phyloP scores from a whole-genome alignment of 2,797 vertebrate species.

The Hydrocynus forskahlii region DNA sequence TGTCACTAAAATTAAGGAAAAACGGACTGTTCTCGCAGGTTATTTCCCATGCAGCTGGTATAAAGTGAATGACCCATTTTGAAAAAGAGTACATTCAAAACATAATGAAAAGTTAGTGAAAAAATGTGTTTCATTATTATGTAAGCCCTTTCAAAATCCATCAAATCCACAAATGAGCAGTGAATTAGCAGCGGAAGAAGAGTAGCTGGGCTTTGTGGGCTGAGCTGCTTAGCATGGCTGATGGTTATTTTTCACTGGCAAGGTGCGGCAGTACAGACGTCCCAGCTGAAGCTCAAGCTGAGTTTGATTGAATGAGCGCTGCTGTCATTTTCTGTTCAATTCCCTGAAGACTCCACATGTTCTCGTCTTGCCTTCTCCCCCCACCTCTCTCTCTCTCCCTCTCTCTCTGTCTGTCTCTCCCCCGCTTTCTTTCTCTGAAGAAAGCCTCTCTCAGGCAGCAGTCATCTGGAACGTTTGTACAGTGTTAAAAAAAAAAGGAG shows the following conservation, averaged over 20 bases:
- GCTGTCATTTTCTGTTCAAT: constrained; percentile 55
- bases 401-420: constrained; percentile 8
- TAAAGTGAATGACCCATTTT: no score
- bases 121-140: neutral
- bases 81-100: no score
- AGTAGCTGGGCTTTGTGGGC: neutral
- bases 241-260: constrained; percentile 4
- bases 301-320: constrained; percentile 51
- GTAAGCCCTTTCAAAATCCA: neutral
- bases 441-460: constrained; percentile 52
- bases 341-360: constrained; percentile 50
- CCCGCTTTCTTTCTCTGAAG: constrained; percentile 28
- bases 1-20: no score
- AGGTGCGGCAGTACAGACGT: constrained; percentile 28
- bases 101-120: no score
- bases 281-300: constrained; percentile 23
- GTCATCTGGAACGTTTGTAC: constrained; percentile 59
- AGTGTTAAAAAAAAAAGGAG: constrained; percentile 30
- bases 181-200: neutral
- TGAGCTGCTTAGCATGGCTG: neutral
- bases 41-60: neutral
- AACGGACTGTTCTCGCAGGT: no score
- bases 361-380: constrained; percentile 28
- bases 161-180: neutral
- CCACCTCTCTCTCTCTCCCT: constrained; percentile 9